Base-by-base conservation (phyloP, 2,888 invertebrate species). In the Hyalella azteca region DNA sequence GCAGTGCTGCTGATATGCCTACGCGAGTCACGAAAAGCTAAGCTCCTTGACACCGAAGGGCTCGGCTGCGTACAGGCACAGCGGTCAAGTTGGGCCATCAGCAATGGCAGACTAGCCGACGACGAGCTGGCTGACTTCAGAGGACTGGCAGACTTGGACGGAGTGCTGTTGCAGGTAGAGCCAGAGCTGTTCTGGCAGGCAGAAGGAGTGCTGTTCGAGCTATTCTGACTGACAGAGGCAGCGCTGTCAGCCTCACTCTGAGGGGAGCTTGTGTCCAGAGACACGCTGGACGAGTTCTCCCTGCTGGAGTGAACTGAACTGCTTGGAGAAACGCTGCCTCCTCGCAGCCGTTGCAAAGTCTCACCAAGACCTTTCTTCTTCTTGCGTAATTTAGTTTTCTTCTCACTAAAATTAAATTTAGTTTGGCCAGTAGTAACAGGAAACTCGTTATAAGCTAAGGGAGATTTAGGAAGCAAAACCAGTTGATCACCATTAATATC, bases 371-470 rank as follows among this genome's bases (percentile, higher is more conserved):
- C 66, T 15, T 66, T 66, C 29, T 66, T 66, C 66, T 66, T 66
- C 19, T 66, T 66, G 1, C 66, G 66, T 36, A 66, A 19, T 2
- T 36, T 66, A 36, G 66, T 66, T 29, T 66, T 66, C 39, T 36
- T 66, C 19, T 36, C 66, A 66, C 36, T 66, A 29, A 66, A 66
- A 29, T 66, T 36, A 36, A 66, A 66, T 36, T 66, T 66, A 36
- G 66, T 66, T 22, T 66, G 36, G 15, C 66, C 66, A 36, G 66
- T 66, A 66, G 66, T 66, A 39, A 66, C 66, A 13, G 66, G 66
- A 36, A 66, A 66, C 36, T 66, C 66, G 36, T 66, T 66, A 19
- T 66, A 66, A 13, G 66, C 66, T 5, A 66, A 29, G 7, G 66
- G 66, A 66, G 66, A 66, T 36, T 66, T 66, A 29, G 66, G 66